Conservation (phyloP, 2,113 vertebrate species). For the Spermophilus dauricus region DNA sequence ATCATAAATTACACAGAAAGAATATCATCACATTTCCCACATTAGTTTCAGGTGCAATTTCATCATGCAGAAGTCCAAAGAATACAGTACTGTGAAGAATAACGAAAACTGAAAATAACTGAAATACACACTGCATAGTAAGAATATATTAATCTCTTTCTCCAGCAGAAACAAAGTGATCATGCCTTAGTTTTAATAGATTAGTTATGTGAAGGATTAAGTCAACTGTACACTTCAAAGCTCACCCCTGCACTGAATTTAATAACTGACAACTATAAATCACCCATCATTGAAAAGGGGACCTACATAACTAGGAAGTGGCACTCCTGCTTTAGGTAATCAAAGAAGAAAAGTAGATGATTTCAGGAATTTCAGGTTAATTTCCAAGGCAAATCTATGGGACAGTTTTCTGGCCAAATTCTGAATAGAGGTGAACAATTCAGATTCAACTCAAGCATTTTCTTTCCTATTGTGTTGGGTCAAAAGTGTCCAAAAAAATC, state of each 20-base stretch:
- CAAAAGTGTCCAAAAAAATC: constrained; percentile 13
- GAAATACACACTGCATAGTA: constrained; percentile 70
- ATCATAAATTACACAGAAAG: constrained; percentile 80
- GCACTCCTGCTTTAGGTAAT: neutral
- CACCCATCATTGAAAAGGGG: constrained; percentile 21
- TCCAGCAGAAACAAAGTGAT: constrained; percentile 76
- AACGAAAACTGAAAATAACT: constrained; percentile 76
- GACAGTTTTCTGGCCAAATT: constrained; percentile 37
- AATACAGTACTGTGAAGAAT: constrained; percentile 86
- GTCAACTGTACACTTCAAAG: constrained; percentile 62
- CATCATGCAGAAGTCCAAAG: constrained; percentile 87
- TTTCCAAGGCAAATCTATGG: constrained; percentile 65
- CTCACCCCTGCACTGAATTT: constrained; percentile 38
- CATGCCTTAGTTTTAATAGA: constrained; percentile 84
- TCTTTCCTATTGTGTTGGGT: neutral
- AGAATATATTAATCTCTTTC: constrained; percentile 83
- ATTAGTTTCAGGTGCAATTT: constrained; percentile 84
- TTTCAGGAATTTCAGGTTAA: neutral
- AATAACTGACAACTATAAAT: constrained; percentile 70
- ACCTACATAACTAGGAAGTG: neutral
- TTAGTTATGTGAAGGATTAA: constrained; percentile 83
- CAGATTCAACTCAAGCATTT: constrained; percentile 52
- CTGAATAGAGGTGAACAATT: constrained; percentile 24
- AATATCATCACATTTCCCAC: constrained; percentile 73
- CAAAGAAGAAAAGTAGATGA: constrained; percentile 60